phyloP scores from a whole-genome alignment of 2,113 vertebrate genomes.

The Balaeniceps rex region DNA sequence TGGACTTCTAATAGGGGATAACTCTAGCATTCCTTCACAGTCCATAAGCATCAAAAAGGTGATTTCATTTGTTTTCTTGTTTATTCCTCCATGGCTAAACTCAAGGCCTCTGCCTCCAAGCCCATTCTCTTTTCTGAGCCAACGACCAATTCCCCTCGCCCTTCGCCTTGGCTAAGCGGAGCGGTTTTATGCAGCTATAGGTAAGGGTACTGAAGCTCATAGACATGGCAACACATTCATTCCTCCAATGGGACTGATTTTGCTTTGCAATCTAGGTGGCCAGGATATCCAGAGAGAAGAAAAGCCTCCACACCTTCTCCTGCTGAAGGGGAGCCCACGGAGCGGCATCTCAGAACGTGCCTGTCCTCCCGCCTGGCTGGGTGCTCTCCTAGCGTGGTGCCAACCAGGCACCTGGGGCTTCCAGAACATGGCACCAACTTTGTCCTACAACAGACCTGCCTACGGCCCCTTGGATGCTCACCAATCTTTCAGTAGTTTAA shows the following conservation, averaged over 20 bases:
- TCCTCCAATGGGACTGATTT: neutral
- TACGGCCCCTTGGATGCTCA: neutral
- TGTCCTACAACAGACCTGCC: neutral
- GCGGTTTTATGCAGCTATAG: neutral
- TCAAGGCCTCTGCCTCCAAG: neutral
- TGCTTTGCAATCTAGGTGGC: neutral
- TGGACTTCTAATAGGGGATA: neutral
- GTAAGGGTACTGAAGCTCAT: neutral
- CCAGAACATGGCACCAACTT: neutral
- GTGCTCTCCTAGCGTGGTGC: neutral
- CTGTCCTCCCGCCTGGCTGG: neutral
- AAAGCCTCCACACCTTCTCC: neutral
- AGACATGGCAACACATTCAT: neutral
- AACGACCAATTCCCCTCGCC: neutral
- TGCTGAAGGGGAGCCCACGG: neutral
- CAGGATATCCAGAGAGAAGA: rapidly evolving
- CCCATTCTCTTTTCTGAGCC: neutral
- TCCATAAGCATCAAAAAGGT: neutral
- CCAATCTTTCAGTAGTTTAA: neutral
- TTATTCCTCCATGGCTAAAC: neutral
- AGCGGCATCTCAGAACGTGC: rapidly evolving
- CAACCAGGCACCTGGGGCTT: neutral
- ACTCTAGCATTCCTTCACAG: neutral
- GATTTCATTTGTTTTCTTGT: neutral
- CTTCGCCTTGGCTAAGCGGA: neutral